phyloP scores from a whole-genome alignment of 2,113 vertebrate genomes.

The Sciurus niger region DNA sequence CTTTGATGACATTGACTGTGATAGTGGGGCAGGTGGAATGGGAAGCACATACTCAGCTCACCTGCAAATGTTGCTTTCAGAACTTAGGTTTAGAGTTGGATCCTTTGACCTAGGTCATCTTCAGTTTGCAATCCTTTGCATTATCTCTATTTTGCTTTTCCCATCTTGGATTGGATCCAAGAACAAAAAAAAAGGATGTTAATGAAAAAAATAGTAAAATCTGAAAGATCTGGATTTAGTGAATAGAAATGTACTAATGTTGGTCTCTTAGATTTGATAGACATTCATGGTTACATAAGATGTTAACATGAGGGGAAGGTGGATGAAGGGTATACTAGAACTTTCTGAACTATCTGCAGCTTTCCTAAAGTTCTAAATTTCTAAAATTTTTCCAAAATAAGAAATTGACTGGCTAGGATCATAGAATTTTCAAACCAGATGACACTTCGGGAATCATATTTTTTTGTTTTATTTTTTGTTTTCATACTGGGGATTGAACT shows the following conservation, averaged over 20 bases:
- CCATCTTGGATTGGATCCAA: not conserved
- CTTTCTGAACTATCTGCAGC: not conserved
- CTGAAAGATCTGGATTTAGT: not conserved
- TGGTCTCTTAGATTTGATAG: not conserved
- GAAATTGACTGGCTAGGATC: not conserved
- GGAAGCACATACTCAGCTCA: not conserved
- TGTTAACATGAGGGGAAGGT: not conserved
- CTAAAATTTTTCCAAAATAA: not conserved
- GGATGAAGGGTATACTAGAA: not conserved
- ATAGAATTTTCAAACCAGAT: not conserved
- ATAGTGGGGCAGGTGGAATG: fast-evolving
- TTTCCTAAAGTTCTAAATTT: conserved; percentile 15
- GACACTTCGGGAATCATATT: not conserved
- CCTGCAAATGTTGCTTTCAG: fast-evolving
- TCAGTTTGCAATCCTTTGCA: fast-evolving
- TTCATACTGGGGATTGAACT: too few relatives aligned
- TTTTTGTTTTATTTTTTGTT: too few relatives aligned
- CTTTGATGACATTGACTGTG: not conserved
- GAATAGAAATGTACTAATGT: not conserved
- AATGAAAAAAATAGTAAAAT: not conserved
- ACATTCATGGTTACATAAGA: fast-evolving
- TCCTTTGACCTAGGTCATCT: not conserved
- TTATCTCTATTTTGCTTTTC: not conserved
- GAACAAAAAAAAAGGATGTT: not conserved
- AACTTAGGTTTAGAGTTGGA: too few relatives aligned